These are phyloP conservation scores for Halcyon smyrnensis DNA, from an alignment of 2,797 vertebrate species.

Conservation along the genomic window DNA sequence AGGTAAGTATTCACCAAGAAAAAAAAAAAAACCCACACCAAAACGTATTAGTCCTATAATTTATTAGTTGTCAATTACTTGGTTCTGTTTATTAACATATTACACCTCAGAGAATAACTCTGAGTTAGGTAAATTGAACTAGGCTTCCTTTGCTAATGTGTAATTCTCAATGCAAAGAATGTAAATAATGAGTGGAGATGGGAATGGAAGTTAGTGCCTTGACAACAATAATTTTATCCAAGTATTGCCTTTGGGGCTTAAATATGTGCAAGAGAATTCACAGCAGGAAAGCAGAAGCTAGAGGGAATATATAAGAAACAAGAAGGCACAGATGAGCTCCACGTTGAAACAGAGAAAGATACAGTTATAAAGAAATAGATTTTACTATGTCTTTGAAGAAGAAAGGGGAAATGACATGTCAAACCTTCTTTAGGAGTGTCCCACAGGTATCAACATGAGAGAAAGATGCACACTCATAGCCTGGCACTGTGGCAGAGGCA, in stretches of 20 bases:
- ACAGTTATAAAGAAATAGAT: background rate
- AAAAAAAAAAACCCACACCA: background rate
- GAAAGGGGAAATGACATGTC: background rate
- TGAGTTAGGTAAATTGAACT: constrained; percentile 71
- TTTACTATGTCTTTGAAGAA: background rate
- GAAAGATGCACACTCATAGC: background rate
- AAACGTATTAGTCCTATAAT: constrained; percentile 52
- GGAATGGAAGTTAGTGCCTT: constrained; percentile 23
- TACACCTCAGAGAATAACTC: constrained; percentile 68
- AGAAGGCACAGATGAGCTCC: background rate
- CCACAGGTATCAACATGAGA: background rate
- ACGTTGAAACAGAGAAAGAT: background rate
- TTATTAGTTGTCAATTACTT: constrained; percentile 65
- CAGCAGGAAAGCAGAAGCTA: constrained; percentile 22
- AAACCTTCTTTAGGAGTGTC: background rate
- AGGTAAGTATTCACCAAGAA: background rate
- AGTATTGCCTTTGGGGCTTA: constrained; percentile 37
- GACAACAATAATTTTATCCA: constrained; percentile 50
- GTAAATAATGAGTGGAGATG: constrained; percentile 60
- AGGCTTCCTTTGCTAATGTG: constrained; percentile 61
- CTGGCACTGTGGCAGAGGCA: background rate
- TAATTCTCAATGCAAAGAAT: constrained; percentile 66
- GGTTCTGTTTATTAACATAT: constrained; percentile 69
- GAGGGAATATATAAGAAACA: constrained; percentile 8
- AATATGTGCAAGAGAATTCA: constrained; percentile 25